A percentile compares a stretch with the other conserved stretches of the same genome.
Conservation (phyloP, 2,888 invertebrate genomes). For the Hypselothyrea guttata region DNA sequence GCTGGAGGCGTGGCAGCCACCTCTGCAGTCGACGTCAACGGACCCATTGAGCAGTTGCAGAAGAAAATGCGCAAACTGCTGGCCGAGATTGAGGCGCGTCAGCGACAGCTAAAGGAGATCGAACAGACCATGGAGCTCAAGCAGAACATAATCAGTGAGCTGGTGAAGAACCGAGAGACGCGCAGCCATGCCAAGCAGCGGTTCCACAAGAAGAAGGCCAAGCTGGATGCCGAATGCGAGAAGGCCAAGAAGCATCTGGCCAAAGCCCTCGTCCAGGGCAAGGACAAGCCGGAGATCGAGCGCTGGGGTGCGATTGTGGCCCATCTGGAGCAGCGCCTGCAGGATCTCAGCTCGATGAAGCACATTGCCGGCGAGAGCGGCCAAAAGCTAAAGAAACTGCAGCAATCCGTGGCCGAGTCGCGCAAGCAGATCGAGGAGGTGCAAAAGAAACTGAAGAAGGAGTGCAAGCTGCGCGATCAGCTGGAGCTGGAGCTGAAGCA, state of each 20-base stretch:
- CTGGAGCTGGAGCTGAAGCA: constrained; percentile 86
- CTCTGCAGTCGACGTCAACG: constrained; percentile 52
- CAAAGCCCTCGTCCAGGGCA: constrained; percentile 83
- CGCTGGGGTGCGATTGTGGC: constrained; percentile 82
- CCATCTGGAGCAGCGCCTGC: constrained; percentile 83
- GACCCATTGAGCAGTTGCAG: constrained; percentile 78
- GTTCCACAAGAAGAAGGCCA: constrained; percentile 86
- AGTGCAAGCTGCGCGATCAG: constrained; percentile 87
- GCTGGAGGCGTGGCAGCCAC: constrained; percentile 11
- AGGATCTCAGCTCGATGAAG: constrained; percentile 84
- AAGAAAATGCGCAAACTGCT: constrained; percentile 80
- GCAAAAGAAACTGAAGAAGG: constrained; percentile 88
- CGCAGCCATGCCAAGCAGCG: constrained; percentile 84
- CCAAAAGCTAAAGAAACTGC: constrained; percentile 87
- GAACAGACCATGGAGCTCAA: constrained; percentile 87
- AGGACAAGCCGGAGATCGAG: constrained; percentile 82
- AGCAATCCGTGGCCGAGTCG: constrained; percentile 88
- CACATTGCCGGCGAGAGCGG: constrained; percentile 85
- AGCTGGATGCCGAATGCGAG: constrained; percentile 85
- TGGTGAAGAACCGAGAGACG: constrained; percentile 85
- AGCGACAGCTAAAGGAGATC: constrained; percentile 88
- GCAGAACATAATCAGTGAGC: constrained; percentile 88
- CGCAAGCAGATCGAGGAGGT: constrained; percentile 90
- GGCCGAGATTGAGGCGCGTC: constrained; percentile 86
- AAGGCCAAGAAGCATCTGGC: constrained; percentile 84